These are phyloP conservation scores for Vanacampus margaritifer DNA, from an alignment of 2,113 vertebrate genomes.

Conservation along the genomic window DNA sequence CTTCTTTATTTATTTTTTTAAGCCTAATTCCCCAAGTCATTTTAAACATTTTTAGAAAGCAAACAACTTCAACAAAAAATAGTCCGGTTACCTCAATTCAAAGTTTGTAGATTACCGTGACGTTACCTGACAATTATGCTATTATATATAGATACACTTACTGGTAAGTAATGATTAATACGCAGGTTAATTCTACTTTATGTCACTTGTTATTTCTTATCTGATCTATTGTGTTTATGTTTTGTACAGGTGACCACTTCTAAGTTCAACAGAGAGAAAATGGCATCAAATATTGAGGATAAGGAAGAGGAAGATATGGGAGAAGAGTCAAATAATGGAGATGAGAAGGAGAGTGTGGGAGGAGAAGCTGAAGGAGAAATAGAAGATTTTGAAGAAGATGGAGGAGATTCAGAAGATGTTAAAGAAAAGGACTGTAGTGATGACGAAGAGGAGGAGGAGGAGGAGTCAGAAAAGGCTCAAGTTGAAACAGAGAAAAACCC, in stretches of 20 bases:
- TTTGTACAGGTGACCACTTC: constrained; percentile 32
- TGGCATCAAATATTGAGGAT: constrained; percentile 10
- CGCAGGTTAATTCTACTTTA: too few relatives aligned
- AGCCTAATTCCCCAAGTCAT: too few relatives aligned
- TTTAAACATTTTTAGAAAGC: too few relatives aligned
- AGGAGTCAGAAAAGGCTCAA: neutral
- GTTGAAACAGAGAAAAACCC: neutral
- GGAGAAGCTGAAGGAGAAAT: neutral
- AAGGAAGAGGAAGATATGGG: neutral
- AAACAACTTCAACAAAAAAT: too few relatives aligned
- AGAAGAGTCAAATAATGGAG: neutral
- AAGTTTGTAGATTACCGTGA: too few relatives aligned
- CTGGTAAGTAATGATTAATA: too few relatives aligned
- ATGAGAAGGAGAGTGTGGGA: neutral
- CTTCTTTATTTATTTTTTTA: too few relatives aligned
- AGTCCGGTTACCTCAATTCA: too few relatives aligned
- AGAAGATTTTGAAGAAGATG: neutral
- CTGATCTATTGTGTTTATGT: neutral
- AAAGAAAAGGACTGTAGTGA: neutral
- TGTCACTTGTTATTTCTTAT: too few relatives aligned
- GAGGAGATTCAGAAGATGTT: neutral
- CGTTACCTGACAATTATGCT: too few relatives aligned
- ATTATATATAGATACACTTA: too few relatives aligned
- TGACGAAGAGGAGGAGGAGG: neutral
- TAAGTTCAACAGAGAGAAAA: constrained; percentile 10